These are phyloP conservation scores for Parnassius orleans DNA, from an alignment of 2,888 invertebrate species.

Conservation along the genomic window DNA sequence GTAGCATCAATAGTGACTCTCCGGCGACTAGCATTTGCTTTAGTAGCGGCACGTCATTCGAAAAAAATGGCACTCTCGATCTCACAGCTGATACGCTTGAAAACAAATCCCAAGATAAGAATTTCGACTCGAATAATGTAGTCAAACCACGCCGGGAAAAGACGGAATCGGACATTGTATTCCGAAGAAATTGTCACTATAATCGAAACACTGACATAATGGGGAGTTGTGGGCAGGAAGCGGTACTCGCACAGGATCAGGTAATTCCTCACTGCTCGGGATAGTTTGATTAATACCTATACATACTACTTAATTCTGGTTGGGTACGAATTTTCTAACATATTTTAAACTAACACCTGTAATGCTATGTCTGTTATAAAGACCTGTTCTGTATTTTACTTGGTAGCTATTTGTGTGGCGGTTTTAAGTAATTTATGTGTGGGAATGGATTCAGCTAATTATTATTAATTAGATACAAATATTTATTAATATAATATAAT, in stretches of 20 bases:
- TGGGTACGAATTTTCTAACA: constrained; percentile 28
- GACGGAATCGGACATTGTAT: constrained; percentile 93
- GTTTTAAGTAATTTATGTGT: constrained; percentile 41
- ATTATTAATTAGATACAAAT: constrained; percentile 12
- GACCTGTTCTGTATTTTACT: constrained; percentile 42
- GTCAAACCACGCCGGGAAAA: constrained; percentile 90
- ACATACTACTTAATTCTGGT: constrained; percentile 30
- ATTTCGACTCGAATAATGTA: constrained; percentile 61
- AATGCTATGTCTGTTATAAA: constrained; percentile 49
- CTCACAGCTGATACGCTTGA: constrained; percentile 61
- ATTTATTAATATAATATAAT: constrained; percentile 11
- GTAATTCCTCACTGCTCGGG: constrained; percentile 74
- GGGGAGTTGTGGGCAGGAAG: constrained; percentile 75
- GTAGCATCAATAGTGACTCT: constrained; percentile 68
- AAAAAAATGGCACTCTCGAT: constrained; percentile 63
- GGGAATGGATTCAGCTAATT: constrained; percentile 35
- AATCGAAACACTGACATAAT: constrained; percentile 68
- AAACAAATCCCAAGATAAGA: constrained; percentile 43
- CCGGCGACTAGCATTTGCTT: constrained; percentile 69
- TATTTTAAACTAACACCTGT: constrained; percentile 58
- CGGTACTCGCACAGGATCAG: constrained; percentile 79
- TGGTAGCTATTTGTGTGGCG: constrained; percentile 55
- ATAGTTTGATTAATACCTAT: constrained; percentile 66
- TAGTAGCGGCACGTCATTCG: constrained; percentile 57
- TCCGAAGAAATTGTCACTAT: constrained; percentile 81